phyloP scores from a whole-genome alignment of 2,113 vertebrate species.

The Scophthalmus maximus region DNA sequence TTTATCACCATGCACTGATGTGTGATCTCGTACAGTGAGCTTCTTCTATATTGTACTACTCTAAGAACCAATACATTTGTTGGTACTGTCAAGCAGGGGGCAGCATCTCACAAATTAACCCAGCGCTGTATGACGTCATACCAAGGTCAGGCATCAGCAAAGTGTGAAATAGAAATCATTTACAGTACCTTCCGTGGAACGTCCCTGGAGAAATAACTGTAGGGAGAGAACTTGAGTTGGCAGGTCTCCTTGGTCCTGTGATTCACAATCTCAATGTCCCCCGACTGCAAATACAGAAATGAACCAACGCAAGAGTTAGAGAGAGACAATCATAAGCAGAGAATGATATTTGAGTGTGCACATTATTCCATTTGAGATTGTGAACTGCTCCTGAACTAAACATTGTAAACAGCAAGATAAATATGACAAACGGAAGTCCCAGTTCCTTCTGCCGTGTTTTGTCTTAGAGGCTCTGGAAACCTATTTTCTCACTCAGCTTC shows the following conservation, averaged over 20 bases:
- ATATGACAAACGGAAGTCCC: too few relatives aligned
- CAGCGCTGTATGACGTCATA: slow-evolving; percentile 12
- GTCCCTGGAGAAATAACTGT: slow-evolving; percentile 99
- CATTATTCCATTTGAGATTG: too few relatives aligned
- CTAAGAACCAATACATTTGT: background rate
- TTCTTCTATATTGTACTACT: background rate
- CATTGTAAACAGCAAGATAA: too few relatives aligned
- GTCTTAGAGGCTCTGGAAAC: too few relatives aligned
- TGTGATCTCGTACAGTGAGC: background rate
- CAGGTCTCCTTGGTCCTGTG: slow-evolving; percentile 96
- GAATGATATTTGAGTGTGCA: background rate
- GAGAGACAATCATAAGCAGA: slow-evolving; percentile 25
- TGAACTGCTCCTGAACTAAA: too few relatives aligned
- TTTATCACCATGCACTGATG: background rate
- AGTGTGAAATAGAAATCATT: slow-evolving; percentile 5
- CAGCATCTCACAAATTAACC: slow-evolving; percentile 51
- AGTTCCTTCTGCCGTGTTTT: too few relatives aligned
- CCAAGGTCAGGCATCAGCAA: background rate
- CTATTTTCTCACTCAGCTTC: too few relatives aligned
- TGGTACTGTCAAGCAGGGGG: slow-evolving; percentile 65
- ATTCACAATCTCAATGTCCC: slow-evolving; percentile 98
- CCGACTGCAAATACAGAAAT: slow-evolving; percentile 84
- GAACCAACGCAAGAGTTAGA: slow-evolving; percentile 7
- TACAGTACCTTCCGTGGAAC: slow-evolving; percentile 91
- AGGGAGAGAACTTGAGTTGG: slow-evolving; percentile 97